Evolutionary conservation across 2,888 invertebrate species (phyloP), one percentile per base, ranked within the genome.

Genomic region (Callinectes sapidus): DNA sequence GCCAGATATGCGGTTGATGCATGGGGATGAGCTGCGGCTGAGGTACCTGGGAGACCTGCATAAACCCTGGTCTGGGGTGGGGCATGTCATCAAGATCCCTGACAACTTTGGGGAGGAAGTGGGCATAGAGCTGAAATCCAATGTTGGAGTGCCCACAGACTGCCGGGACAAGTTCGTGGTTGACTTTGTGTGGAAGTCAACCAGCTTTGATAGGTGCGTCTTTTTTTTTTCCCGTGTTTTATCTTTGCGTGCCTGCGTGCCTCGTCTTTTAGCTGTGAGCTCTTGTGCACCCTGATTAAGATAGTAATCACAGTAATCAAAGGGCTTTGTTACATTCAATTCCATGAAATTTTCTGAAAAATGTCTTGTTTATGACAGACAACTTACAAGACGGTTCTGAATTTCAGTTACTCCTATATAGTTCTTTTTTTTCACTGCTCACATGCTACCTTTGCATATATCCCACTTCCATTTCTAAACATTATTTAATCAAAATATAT

Each of bases 171-270:
- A 98, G 96, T 99, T 99, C 96, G 98, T 98, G 0, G 98, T 99
- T 6, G 99, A 99, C 96, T 99, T 99, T 96, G 99, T 99, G 90
- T 99, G 99, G 99, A 99, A 99, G 96, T 98, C 99, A 95, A 99
- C 99, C 0, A 98, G 98, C 48, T 99, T 99, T 96, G 99, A 99
- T 96, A 97, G 98, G 98, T 98, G 95, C 85, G 91, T 61, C 18
- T 61, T 61, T 61, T 61, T 61, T 61, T 61, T 61, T 61, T 61
- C 3, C 23, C 23, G 18, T 61, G 1, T 61, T 89, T 89, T 55
- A 5, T 28, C 55, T n/a, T 88, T 6, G n/a, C 13, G 28, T n/a
- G n/a, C n/a, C n/a, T n/a, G n/a, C n/a, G n/a, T 85, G 16, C 85
- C 54, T 18, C 23, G 18, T 23, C 1, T 23, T 18, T 61, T 61